Evolutionary conservation across 2,888 invertebrate species (phyloP), one percentile per base, ranked within the genome.

Genomic region (Eurytoma adleriae): DNA sequence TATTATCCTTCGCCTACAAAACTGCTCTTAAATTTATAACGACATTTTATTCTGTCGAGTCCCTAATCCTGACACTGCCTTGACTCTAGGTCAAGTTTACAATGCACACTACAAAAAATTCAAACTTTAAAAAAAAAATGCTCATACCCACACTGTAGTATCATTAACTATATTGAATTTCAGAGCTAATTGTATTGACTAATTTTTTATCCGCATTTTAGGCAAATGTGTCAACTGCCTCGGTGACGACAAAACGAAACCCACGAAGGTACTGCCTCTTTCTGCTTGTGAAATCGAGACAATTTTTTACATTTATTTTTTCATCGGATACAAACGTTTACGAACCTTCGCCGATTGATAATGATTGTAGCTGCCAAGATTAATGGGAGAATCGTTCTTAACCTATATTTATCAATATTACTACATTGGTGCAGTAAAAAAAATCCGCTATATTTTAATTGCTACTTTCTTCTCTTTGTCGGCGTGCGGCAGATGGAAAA

Each of bases 311-410:
- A 0, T 12, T 59, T 24, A 5, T 67, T 79, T 78, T 78, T 76
- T 30, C n/a, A 27, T 48, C 27, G 20, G 7, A 3, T 30, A 12
- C 18, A n/a, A 59, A 20, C 61, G 54, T 57, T 73, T 69, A 69
- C 30, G 56, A 69, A 57, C 50, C 57, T 69, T 67, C 74, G 70
- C 59, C 18, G 59, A 48, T 75, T 40, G 54, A 40, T 64, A 59
- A 70, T 70, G 57, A 79, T 69, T n/a, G 64, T 74, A 64, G 56
- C 64, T 54, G 69, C 54, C 59, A 66, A 79, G 69, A 79, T 76
- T 80, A 71, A 79, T 79, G 75, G 48, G 24, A 30, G n/a, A 61
- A 75, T 80, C 80, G 75, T 80, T 76, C 80, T 80, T 76, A 71
- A 80, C 80, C 80, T 62, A 80, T 56, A 76, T 80, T 76, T 54